These are phyloP conservation scores for Palythoa heliodiscus DNA, from an alignment of 92 coral and sea anemone species.

Conservation along the genomic window DNA sequence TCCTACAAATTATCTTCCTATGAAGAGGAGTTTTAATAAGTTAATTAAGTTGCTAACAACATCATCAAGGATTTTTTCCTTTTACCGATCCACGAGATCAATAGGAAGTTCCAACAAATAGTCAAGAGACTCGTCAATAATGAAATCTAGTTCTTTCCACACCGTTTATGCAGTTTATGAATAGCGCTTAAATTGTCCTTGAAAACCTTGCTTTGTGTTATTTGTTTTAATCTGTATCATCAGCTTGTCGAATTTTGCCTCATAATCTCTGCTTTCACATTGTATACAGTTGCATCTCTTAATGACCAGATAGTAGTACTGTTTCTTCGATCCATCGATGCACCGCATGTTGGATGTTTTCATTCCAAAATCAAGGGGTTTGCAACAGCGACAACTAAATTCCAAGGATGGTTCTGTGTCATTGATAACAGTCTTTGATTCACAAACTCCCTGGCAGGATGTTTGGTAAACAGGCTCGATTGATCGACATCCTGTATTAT, in stretches of 20 bases:
- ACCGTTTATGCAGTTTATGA: neutral
- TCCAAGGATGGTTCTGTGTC: slow-evolving; percentile 49
- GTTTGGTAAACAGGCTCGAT: slow-evolving; percentile 57
- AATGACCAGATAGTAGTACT: slow-evolving; percentile 62
- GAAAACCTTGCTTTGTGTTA: slow-evolving; percentile 29
- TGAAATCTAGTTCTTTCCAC: neutral
- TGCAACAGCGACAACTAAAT: slow-evolving; percentile 72
- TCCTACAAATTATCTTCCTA: neutral
- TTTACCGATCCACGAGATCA: neutral
- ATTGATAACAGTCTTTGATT: slow-evolving; percentile 59
- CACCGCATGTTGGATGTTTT: slow-evolving; percentile 63
- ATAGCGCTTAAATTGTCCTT: slow-evolving; percentile 27
- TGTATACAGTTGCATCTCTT: slow-evolving; percentile 65
- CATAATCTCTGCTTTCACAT: slow-evolving; percentile 54
- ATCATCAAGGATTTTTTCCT: neutral
- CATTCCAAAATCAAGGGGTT: slow-evolving; percentile 58
- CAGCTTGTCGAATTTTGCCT: slow-evolving; percentile 37
- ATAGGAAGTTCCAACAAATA: neutral
- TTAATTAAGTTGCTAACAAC: neutral
- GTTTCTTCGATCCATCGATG: slow-evolving; percentile 61
- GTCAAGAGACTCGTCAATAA: neutral
- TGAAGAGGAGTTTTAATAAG: neutral
- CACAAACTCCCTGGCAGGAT: slow-evolving; percentile 67
- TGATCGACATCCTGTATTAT: slow-evolving; percentile 50
- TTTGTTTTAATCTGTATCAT: slow-evolving; percentile 14